Conservation (phyloP, 2,797 vertebrate genomes). For the Heteromormyrus szaboi region DNA sequence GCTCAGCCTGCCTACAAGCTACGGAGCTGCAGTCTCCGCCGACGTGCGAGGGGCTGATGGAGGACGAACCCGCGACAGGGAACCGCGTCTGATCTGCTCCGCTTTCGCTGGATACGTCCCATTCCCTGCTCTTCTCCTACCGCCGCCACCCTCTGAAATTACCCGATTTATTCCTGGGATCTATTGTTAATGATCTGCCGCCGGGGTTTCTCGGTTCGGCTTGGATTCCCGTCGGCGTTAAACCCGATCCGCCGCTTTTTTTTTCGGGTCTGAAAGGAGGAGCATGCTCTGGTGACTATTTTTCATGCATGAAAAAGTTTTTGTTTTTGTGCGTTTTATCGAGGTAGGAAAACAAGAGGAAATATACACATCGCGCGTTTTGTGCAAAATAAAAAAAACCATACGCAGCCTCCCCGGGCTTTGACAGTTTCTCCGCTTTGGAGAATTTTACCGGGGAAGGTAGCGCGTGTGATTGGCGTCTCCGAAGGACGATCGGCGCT, state of each 20-base stretch:
- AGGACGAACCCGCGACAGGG: conserved; percentile 40
- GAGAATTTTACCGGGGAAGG: not conserved
- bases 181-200: conserved; percentile 67
- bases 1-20: conserved; percentile 47
- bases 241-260: conserved; percentile 45
- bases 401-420: conserved; percentile 19
- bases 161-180: conserved; percentile 49
- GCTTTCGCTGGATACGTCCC: conserved; percentile 45
- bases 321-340: conserved; percentile 15
- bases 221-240: conserved; percentile 52
- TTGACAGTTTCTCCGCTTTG: conserved; percentile 34
- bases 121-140: conserved; percentile 29
- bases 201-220: conserved; percentile 50
- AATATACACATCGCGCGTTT: conserved; percentile 23
- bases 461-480: not conserved
- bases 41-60: conserved; percentile 51
- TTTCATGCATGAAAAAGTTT: conserved; percentile 27
- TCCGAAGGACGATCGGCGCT: conserved; percentile 13
- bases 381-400: conserved; percentile 1
- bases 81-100: conserved; percentile 15
- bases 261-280: conserved; percentile 22
- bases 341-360: conserved; percentile 41
- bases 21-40: conserved; percentile 48
- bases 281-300: conserved; percentile 29
- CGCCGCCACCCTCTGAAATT: conserved; percentile 32